Evolutionary conservation across 2,113 vertebrate species (phyloP).

Genomic region (Oenanthe melanoleuca): DNA sequence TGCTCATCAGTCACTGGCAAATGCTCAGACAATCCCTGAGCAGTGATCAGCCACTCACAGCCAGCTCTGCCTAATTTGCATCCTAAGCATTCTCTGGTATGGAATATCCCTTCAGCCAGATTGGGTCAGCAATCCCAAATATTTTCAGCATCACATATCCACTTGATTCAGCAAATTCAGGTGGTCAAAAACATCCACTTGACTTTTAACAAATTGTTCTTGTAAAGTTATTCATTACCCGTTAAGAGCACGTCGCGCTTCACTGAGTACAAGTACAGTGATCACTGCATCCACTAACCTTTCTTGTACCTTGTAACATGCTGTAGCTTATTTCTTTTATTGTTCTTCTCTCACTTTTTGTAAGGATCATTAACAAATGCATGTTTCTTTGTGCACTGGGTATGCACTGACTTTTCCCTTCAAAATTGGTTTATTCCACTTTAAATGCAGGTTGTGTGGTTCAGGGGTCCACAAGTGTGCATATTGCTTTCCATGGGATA

Average conservation of each 20-base stretch:
- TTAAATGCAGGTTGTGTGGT: background rate
- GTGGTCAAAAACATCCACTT: background rate
- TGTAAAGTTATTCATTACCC: background rate
- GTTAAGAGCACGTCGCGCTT: background rate
- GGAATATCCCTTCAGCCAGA: background rate
- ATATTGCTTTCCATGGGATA: background rate
- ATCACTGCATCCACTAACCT: background rate
- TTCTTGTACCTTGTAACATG: background rate
- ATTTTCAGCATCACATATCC: background rate
- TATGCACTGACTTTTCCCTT: background rate
- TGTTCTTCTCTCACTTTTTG: background rate
- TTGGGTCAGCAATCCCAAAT: background rate
- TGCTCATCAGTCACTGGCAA: background rate
- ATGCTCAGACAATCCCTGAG: background rate
- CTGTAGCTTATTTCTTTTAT: background rate
- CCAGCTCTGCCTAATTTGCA: accelerated
- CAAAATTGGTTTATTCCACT: background rate
- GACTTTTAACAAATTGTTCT: background rate
- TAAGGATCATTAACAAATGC: background rate
- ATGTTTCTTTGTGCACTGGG: background rate
- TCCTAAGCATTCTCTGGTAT: accelerated
- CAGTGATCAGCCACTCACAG: background rate
- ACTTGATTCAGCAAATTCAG: background rate
- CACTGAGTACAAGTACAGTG: background rate
- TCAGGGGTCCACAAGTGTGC: background rate